Evolutionary conservation across 2,113 vertebrate genomes (phyloP).

Genomic region (Rhodinocichla rosea): DNA sequence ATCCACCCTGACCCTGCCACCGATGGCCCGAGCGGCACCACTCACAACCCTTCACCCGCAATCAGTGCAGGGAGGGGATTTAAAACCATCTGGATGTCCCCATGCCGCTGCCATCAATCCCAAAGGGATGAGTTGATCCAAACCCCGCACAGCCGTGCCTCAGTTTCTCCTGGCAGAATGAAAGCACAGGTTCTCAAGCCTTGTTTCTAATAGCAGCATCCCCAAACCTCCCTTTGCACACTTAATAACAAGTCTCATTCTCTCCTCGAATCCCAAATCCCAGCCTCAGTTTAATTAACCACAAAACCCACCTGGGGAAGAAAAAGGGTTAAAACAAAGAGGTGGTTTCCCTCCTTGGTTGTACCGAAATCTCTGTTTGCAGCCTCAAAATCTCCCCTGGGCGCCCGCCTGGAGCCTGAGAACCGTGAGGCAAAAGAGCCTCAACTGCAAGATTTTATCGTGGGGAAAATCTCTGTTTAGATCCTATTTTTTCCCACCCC

Average conservation of each 20-base stretch:
- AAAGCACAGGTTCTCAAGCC: not conserved
- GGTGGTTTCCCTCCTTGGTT: not conserved
- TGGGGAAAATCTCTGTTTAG: not conserved
- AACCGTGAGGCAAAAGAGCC: not conserved
- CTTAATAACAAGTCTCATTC: not conserved
- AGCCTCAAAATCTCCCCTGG: not conserved
- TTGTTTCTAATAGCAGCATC: accelerated
- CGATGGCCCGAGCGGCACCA: accelerated
- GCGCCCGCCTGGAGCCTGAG: not conserved
- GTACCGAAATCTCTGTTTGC: not conserved
- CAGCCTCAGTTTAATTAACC: not conserved
- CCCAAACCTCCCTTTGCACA: not conserved
- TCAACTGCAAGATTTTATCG: not conserved
- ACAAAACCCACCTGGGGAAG: not conserved
- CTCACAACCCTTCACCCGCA: not conserved
- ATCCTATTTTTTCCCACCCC: not conserved
- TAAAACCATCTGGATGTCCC: not conserved
- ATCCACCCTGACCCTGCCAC: not conserved
- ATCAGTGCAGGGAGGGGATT: accelerated
- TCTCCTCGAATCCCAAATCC: not conserved
- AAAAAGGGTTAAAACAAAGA: not conserved
- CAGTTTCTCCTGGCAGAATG: not conserved
- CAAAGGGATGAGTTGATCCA: not conserved
- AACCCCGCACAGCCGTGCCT: not conserved
- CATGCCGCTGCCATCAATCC: not conserved